Percentiles rank a stretch among this genome's conserved stretches.
These are phyloP conservation scores for Lamellibrachia luymesi DNA, from an alignment of 1,140 invertebrate genomes.

Conservation along the genomic window DNA sequence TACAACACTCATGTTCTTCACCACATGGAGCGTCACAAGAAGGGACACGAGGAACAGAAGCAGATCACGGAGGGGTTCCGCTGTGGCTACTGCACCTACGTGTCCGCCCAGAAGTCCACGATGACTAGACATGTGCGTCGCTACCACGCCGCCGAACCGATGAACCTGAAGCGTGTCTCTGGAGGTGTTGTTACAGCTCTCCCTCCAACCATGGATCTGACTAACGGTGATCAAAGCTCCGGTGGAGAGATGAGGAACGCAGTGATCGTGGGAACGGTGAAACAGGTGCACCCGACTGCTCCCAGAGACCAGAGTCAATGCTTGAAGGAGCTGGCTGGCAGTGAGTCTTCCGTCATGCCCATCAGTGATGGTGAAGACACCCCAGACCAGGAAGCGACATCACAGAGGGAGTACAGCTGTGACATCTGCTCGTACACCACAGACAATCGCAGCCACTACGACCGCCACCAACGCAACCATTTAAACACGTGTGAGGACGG, in stretches of 20 bases:
- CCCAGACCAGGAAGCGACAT: not conserved
- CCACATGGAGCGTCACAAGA: not conserved
- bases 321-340: not conserved
- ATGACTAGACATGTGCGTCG: constrained; percentile 17
- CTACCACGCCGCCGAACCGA: constrained; percentile 16
- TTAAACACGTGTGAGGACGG: not conserved
- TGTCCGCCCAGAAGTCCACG: constrained; percentile 11
- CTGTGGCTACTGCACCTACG: constrained; percentile 25
- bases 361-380: not conserved
- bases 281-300: not conserved
- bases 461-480: not conserved
- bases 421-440: not conserved
- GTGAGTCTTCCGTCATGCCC: not conserved
- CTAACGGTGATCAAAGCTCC: constrained; percentile 6
- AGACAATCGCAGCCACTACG: not conserved
- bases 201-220: constrained; percentile 11
- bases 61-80: constrained; percentile 22
- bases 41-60: not conserved
- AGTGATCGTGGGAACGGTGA: not conserved
- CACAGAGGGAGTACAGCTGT: not conserved
- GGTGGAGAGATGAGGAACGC: not conserved
- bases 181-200: constrained; percentile 9
- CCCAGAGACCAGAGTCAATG: not conserved
- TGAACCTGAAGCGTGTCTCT: constrained; percentile 18
- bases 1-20: not conserved